A percentile compares a stretch with the other conserved stretches of the same genome.
These are phyloP conservation scores for Myotis davidii DNA, from an alignment of 2,113 vertebrate species.

Conservation along the genomic window DNA sequence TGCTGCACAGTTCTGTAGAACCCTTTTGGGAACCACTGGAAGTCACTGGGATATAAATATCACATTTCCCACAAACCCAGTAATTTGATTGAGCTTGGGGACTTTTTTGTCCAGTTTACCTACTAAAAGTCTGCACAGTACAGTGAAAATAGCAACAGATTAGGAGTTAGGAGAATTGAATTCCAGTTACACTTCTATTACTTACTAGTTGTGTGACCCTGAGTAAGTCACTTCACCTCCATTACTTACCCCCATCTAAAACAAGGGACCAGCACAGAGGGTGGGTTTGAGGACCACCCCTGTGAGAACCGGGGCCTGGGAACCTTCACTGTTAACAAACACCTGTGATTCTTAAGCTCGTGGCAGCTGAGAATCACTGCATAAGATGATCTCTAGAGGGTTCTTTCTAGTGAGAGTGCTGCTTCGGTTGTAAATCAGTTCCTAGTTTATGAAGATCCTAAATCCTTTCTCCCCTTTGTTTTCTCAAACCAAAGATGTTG, in stretches of 20 bases:
- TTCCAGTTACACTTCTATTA: slow-evolving; percentile 4
- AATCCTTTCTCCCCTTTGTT: background rate
- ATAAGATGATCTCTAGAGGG: background rate
- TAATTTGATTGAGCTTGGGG: background rate
- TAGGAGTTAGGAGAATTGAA: background rate
- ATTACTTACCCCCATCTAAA: background rate
- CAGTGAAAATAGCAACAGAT: slow-evolving; percentile 25
- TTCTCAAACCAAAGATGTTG: background rate
- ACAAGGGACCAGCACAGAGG: background rate
- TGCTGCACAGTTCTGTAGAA: slow-evolving; percentile 18
- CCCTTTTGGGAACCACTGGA: background rate
- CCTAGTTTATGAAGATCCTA: background rate
- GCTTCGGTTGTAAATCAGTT: background rate
- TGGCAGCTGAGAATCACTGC: background rate
- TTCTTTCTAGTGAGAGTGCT: background rate
- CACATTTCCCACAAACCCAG: background rate
- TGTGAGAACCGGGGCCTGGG: background rate
- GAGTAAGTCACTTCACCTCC: background rate
- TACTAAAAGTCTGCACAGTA: background rate
- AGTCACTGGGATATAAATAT: slow-evolving; percentile 23
- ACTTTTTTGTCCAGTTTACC: background rate
- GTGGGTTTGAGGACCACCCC: background rate
- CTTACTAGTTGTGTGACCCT: background rate
- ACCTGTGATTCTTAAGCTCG: background rate
- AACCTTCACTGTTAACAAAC: background rate